Evolutionary conservation across 2,797 vertebrate species (phyloP).

Genomic region (Syndactyla subalaris): DNA sequence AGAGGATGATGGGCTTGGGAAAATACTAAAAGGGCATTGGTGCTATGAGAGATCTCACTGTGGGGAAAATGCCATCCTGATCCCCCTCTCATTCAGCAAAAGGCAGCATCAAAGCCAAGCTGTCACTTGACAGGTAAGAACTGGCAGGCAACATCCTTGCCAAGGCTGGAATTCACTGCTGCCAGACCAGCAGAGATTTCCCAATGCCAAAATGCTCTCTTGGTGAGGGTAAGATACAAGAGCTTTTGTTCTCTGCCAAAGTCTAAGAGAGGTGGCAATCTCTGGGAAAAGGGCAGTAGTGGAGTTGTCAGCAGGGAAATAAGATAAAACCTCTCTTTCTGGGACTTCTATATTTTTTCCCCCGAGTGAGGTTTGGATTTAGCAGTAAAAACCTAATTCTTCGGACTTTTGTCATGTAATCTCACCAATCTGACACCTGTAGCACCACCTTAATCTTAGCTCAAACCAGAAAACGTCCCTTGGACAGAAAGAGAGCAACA

Average conservation of each 20-base stretch:
- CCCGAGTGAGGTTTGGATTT: background rate
- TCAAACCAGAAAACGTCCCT: background rate
- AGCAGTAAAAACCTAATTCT: background rate
- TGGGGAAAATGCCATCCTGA: background rate
- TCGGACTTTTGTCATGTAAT: background rate
- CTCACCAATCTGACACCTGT: background rate
- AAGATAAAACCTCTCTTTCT: background rate
- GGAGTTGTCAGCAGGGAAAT: conserved; percentile 2
- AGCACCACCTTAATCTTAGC: background rate
- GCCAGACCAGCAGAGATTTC: background rate
- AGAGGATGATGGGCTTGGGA: background rate
- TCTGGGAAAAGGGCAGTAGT: background rate
- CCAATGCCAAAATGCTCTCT: background rate
- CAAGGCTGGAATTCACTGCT: background rate
- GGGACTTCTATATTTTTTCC: background rate
- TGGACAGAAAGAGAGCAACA: background rate
- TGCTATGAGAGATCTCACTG: background rate
- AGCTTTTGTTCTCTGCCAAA: background rate
- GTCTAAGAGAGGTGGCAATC: background rate
- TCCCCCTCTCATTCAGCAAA: background rate
- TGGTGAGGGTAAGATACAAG: background rate
- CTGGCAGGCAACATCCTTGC: conserved; percentile 2
- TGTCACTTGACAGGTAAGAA: conserved; percentile 18
- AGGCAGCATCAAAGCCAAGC: conserved; percentile 5
- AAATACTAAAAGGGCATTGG: conserved; percentile 6